Percentiles rank a stretch among this genome's conserved stretches.
These are phyloP conservation scores for Globicephala melas DNA, from an alignment of 2,113 vertebrate species.

Conservation along the genomic window DNA sequence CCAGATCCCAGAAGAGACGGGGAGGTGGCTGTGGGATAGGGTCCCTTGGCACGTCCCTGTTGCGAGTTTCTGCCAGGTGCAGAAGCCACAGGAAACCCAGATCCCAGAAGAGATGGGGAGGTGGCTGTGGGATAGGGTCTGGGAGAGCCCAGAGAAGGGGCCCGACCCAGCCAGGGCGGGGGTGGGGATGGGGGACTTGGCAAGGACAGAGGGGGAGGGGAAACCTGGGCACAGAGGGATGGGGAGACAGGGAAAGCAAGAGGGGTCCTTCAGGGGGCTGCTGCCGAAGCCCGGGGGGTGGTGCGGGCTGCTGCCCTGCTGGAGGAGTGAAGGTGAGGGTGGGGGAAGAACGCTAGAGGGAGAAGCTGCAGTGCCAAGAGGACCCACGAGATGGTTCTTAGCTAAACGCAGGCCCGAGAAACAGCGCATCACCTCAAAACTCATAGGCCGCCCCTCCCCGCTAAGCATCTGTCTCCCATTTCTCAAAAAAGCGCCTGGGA, in stretches of 20 bases:
- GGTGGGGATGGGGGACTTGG: too few relatives aligned
- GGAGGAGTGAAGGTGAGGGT: rapidly evolving
- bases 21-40: rapidly evolving
- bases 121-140: background rate
- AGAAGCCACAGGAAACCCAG: background rate
- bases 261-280: background rate
- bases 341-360: too few relatives aligned
- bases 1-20: rapidly evolving
- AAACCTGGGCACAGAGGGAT: too few relatives aligned
- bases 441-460: background rate
- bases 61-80: background rate
- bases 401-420: rapidly evolving
- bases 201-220: background rate
- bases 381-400: rapidly evolving
- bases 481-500: background rate
- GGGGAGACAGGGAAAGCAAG: too few relatives aligned
- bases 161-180: too few relatives aligned
- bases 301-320: rapidly evolving
- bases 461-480: background rate
- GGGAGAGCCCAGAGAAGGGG: background rate
- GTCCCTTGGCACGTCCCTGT: rapidly evolving
- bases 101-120: rapidly evolving
- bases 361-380: rapidly evolving
- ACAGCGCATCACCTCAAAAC: rapidly evolving
- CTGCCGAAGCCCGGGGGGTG: rapidly evolving